Base-by-base conservation (phyloP, 2,113 vertebrate species). In the Burhinus oedicnemus region DNA sequence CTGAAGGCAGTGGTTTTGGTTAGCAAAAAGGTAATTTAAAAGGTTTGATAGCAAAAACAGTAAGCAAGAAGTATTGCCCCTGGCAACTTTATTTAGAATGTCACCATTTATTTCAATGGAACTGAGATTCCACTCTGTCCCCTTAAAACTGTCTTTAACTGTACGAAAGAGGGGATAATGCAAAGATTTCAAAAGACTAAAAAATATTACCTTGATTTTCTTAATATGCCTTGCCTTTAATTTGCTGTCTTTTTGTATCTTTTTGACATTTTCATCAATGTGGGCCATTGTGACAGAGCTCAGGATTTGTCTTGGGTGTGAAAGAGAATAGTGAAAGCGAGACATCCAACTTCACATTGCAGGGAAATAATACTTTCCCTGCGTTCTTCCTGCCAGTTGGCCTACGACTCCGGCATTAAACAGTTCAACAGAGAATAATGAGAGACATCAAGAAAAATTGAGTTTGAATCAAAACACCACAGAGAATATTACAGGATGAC, bases 361-460 rank as follows among this genome's bases (percentile, higher is more conserved):
- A 98, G 95, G 96, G 92, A 79, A 97, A 96, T 92, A 96, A 98
- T 97, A 97, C 89, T 98, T 98, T 93, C 88, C 89, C 82, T 96
- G 82, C 61, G 44, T 95, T 97, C 88, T 98, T 96, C 87, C 70
- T 95, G 96, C 38, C 79, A 71, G 47, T 89, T 95, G 88, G 74
- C 96, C 89, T 96, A 96, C 96, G 98, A 89, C 94, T 95, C 87
- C 70, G 36, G 87, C 94, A 96, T 98, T 98, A 98, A 98, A 94
- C 84, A 96, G 88, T 95, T 97, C 97, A 95, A 58, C 61, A 88
- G 71, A 91, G 93, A 97, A 98, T 97, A 98, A 98, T 96, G 88
- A 95, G 66, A 89, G 71, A 94, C 87, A 97, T 98, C 84, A 90
- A 94, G 71, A 95, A 49, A 71, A 97, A 90, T 2, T 93, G 65